Evolutionary conservation across 2,888 invertebrate genomes (phyloP).

Genomic region (Mesochorus sp.): DNA sequence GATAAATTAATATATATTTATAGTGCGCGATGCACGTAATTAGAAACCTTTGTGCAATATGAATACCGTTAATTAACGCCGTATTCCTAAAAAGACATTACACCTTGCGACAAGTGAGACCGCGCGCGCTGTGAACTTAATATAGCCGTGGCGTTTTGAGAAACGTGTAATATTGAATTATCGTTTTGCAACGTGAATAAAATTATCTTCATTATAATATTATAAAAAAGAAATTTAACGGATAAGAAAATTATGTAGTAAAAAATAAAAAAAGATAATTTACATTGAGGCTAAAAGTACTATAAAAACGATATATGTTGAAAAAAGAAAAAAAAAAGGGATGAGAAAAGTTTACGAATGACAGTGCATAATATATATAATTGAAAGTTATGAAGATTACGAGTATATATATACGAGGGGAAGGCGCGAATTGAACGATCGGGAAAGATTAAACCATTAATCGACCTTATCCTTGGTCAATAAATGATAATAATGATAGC

Average conservation of each 20-base stretch:
- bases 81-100: constrained; percentile 84
- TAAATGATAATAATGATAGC: constrained; percentile 41
- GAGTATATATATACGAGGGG: too few relatives aligned
- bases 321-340: not conserved
- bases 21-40: constrained; percentile 79
- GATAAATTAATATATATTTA: constrained; percentile 7
- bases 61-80: constrained; percentile 85
- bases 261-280: too few relatives aligned
- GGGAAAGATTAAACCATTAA: constrained; percentile 50
- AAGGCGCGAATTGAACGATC: too few relatives aligned
- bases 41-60: constrained; percentile 86
- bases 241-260: too few relatives aligned
- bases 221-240: not conserved
- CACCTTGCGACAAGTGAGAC: constrained; percentile 66
- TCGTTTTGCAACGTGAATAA: constrained; percentile 73
- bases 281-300: too few relatives aligned
- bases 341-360: not conserved
- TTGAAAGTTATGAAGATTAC: too few relatives aligned
- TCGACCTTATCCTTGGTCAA: constrained; percentile 31
- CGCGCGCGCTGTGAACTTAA: constrained; percentile 71
- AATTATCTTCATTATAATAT: constrained; percentile 28
- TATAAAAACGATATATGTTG: not conserved
- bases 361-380: too few relatives aligned
- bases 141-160: constrained; percentile 68
- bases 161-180: constrained; percentile 49